These are phyloP conservation scores for Liasis olivaceus DNA, from an alignment of 2,797 vertebrate genomes.

Conservation along the genomic window DNA sequence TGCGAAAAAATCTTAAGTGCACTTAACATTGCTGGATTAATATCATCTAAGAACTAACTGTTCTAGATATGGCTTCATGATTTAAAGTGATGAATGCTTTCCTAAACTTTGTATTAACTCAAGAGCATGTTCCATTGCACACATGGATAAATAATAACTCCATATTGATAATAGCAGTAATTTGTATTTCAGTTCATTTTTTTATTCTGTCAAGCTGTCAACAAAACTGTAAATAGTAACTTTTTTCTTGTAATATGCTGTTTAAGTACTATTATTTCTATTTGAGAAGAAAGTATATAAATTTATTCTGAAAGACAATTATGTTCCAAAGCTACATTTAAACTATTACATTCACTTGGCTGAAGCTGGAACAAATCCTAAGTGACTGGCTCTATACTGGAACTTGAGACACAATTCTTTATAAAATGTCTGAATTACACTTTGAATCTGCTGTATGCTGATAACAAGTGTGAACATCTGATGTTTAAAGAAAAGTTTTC, in stretches of 20 bases:
- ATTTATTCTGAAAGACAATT: constrained; percentile 21
- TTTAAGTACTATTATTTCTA: background rate
- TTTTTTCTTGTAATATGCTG: background rate
- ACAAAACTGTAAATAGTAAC: background rate
- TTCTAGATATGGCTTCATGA: background rate
- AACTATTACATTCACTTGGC: background rate
- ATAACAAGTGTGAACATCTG: background rate
- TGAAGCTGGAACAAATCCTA: background rate
- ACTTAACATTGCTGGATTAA: background rate
- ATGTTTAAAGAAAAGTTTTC: background rate
- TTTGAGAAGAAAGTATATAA: background rate
- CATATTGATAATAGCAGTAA: background rate
- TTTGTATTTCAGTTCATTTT: background rate
- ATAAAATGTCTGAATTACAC: background rate
- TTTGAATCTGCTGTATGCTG: background rate
- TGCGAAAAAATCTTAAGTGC: background rate
- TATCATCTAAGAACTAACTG: background rate
- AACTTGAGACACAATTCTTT: background rate
- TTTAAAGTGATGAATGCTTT: background rate
- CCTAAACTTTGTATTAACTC: background rate
- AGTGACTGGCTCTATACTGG: background rate
- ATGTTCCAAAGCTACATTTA: background rate
- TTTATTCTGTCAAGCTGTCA: background rate
- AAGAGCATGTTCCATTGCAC: background rate
- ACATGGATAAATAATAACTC: background rate